Evolutionary conservation across 2,888 invertebrate species (phyloP), one percentile per base, ranked within the genome.

Genomic region (Dryobota labecula): DNA sequence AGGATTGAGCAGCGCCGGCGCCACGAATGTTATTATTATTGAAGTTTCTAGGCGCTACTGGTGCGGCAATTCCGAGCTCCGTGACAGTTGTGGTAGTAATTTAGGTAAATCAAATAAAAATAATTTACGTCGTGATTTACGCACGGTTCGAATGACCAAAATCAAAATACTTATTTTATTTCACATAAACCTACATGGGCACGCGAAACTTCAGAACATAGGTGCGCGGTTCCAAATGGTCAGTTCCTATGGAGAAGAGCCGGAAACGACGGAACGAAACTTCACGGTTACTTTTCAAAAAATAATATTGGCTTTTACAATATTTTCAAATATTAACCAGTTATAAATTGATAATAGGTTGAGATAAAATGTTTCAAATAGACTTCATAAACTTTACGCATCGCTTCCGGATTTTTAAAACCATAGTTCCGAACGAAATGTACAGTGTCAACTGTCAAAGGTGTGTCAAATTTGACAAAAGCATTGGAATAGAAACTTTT

Each of bases 361-460:
- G 1, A n/a, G 47, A 11, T 20, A n/a, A 47, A n/a, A 2, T 47
- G 9, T 57, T 24, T 38, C 9, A 57, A n/a, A 36, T 36, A 1
- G 20, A 36, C 36, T 57, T 11, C 18, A 2, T 8, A 24, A 27
- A 27, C 20, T 60, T 27, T 7, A 0, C 18, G 18, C 18, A 41
- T 24, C 38, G n/a, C 36, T 58, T 11, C 11, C 1, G 5, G 27
- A 27, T 20, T 58, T 24, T 38, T 6, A 1, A 9, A 18, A 27
- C 18, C 6, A 3, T 9, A 24, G 24, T 36, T 62, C 65, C 24
- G 36, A 62, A 62, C 65, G 62, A 27, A 65, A 43, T 41, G 8
- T n/a, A 30, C 3, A 13, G 7, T 38, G 27, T 63, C 51, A 33
- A 36, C 45, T n/a, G 33, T 33, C 54, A 54, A 54, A 33, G 0